phyloP scores from a whole-genome alignment of 35 echinoderm and acorn worm genomes.

The Lytechinus variegatus region DNA sequence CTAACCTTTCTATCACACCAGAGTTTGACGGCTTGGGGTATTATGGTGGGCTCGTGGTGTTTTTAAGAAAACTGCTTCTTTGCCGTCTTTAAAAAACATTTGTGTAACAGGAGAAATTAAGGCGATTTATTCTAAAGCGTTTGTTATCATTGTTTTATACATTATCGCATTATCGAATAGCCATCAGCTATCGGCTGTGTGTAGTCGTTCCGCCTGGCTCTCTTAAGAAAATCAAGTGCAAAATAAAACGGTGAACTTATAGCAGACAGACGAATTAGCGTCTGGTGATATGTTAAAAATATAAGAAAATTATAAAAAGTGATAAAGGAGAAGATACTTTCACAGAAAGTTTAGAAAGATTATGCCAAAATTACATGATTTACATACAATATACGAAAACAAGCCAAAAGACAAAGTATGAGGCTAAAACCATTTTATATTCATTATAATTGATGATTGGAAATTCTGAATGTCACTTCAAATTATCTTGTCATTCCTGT shows the following conservation, averaged over 20 bases:
- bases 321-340: no score
- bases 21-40: not conserved
- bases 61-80: not conserved
- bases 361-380: not conserved
- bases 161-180: conserved; percentile 19
- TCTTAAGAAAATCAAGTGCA: not conserved
- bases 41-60: not conserved
- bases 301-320: no score
- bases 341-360: no score
- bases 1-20: not conserved
- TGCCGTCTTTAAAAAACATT: conserved; percentile 23
- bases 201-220: not conserved
- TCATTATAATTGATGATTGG: no score
- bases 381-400: not conserved
- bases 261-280: not conserved
- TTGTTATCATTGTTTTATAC: conserved; percentile 25
- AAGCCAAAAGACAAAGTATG: no score
- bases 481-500: no score
- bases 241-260: not conserved
- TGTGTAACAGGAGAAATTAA: conserved; percentile 36
- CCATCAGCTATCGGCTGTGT: not conserved
- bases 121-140: conserved; percentile 22
- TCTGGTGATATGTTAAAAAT: no score
- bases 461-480: no score
- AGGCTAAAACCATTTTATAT: no score